phyloP scores from a whole-genome alignment of 2,888 invertebrate species.

The Adelphocoris suturalis region DNA sequence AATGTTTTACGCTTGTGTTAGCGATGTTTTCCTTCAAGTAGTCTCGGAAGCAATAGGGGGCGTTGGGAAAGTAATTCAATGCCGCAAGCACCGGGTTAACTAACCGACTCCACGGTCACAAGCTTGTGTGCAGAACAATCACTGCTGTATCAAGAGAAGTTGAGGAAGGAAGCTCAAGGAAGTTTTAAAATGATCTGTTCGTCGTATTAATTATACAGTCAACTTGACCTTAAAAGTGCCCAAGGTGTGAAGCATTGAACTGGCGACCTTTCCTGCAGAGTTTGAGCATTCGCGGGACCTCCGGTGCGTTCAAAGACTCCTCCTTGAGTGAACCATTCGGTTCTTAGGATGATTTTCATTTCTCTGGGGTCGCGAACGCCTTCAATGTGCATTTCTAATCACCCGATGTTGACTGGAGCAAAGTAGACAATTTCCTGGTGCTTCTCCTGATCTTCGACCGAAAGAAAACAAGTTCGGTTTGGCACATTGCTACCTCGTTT shows the following conservation, averaged over 20 bases:
- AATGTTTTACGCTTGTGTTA: neutral
- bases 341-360: conserved; percentile 6
- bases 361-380: neutral
- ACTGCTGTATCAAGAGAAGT: neutral
- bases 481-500: too few species aligned
- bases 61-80: too few species aligned
- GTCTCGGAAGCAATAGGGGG: too few species aligned
- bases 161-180: conserved; percentile 37
- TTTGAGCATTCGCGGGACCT: neutral
- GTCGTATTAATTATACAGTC: conserved; percentile 12
- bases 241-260: conserved; percentile 15
- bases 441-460: neutral
- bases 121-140: neutral
- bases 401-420: neutral
- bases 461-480: neutral
- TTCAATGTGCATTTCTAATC: neutral
- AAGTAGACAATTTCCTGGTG: neutral
- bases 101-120: too few species aligned
- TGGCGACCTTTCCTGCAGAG: neutral
- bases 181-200: conserved; percentile 7
- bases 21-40: neutral
- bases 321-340: conserved; percentile 14
- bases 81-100: too few species aligned
- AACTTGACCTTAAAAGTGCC: conserved; percentile 25
- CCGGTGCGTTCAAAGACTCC: conserved; percentile 11